Percentiles rank a stretch among this genome's conserved stretches.
Conservation (phyloP, 2,113 vertebrate genomes). For the Maccullochella peelii region DNA sequence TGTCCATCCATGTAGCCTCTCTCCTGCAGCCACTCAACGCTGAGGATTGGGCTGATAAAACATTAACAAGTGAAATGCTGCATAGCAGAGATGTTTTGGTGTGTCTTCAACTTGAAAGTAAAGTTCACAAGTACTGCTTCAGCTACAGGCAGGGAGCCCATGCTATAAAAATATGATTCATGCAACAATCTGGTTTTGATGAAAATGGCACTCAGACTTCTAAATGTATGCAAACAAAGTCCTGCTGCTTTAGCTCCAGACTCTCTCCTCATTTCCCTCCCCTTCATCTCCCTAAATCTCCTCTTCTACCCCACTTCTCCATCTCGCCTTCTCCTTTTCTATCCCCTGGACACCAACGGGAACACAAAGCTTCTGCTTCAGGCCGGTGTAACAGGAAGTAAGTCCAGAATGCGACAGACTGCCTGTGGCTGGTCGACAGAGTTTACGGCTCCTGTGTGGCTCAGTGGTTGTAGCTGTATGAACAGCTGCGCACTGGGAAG, state of each 20-base stretch:
- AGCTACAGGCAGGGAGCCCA: constrained; percentile 8
- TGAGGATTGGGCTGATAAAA: constrained; percentile 48
- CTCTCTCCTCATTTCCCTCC: constrained; percentile 18
- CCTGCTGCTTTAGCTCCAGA: constrained; percentile 32
- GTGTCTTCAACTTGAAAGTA: constrained; percentile 17
- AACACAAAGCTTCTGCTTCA: not conserved
- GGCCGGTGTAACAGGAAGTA: constrained; percentile 41
- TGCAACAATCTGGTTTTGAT: constrained; percentile 48
- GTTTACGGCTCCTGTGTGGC: constrained; percentile 33
- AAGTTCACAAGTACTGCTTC: constrained; percentile 20
- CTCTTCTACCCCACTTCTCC: constrained; percentile 21
- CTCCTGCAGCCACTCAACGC: constrained; percentile 9
- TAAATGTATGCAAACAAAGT: constrained; percentile 53
- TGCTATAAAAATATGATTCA: constrained; percentile 28
- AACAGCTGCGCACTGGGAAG: constrained; percentile 42
- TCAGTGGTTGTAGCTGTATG: constrained; percentile 19
- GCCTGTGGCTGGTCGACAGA: constrained; percentile 22
- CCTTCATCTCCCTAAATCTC: constrained; percentile 29
- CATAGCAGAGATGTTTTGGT: constrained; percentile 37
- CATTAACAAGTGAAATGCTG: constrained; percentile 46
- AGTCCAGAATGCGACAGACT: constrained; percentile 41
- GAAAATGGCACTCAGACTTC: constrained; percentile 27
- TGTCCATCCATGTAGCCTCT: not conserved
- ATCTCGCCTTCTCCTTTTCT: not conserved
- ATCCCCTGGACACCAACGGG: constrained; percentile 8